Evolutionary conservation across 2,113 vertebrate species (phyloP).

Genomic region (Boulengerochromis microlepis): DNA sequence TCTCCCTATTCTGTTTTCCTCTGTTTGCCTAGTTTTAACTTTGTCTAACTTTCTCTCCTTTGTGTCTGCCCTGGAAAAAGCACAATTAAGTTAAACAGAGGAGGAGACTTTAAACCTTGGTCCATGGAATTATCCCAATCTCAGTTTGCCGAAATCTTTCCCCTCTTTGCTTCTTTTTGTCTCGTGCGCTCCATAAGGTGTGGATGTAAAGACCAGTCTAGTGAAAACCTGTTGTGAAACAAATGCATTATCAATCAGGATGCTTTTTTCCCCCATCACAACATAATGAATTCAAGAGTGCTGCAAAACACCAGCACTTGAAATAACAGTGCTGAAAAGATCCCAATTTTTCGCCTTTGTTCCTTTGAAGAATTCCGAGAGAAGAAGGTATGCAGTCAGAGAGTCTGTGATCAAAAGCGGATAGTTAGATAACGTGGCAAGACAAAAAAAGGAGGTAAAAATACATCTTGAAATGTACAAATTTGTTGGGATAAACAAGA

Average conservation of each 20-base stretch:
- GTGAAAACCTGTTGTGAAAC: background rate
- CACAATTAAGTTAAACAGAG: conserved; percentile 1
- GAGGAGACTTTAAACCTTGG: background rate
- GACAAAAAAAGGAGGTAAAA: background rate
- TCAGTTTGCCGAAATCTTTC: background rate
- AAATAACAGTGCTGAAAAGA: background rate
- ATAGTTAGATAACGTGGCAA: background rate
- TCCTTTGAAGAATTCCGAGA: background rate
- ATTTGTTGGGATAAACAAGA: background rate
- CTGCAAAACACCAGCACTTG: background rate
- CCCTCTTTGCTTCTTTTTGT: background rate
- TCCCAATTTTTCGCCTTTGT: background rate
- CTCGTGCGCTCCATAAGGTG: background rate
- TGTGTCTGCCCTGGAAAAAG: background rate
- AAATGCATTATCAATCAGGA: background rate
- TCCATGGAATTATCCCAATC: background rate
- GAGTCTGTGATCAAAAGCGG: background rate
- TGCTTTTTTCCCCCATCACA: background rate
- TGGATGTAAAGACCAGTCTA: background rate
- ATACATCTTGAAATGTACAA: background rate
- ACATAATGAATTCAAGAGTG: background rate
- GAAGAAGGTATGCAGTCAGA: background rate
- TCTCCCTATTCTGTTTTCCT: background rate
- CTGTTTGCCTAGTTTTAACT: conserved; percentile 10
- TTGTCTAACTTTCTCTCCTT: background rate